A percentile compares a stretch with the other conserved stretches of the same genome.
Evolutionary conservation across 2,797 vertebrate species (phyloP).

Genomic region (Paedocypris micromegethes): DNA sequence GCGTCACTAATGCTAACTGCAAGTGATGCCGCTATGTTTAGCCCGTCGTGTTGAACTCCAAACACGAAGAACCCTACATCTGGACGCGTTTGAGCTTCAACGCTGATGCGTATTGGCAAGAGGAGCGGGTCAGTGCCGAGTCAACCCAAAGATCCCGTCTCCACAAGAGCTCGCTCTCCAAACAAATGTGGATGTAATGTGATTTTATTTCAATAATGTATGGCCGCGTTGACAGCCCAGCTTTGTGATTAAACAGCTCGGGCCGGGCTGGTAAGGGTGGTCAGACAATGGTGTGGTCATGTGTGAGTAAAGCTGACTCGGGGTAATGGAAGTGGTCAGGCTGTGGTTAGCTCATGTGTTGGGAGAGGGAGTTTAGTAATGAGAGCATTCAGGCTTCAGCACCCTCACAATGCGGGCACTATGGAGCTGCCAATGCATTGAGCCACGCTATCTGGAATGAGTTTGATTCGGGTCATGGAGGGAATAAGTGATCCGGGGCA

Average conservation of each 20-base stretch:
- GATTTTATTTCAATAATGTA: conserved; percentile 10
- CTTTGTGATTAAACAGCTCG: conserved; percentile 16
- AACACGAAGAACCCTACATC: conserved; percentile 17
- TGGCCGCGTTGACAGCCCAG: conserved; percentile 6
- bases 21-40: conserved; percentile 39
- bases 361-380: conserved; percentile 56
- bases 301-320: conserved; percentile 52
- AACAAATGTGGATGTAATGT: background rate
- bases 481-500: conserved; percentile 45
- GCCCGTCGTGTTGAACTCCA: conserved; percentile 26
- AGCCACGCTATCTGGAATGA: conserved; percentile 51
- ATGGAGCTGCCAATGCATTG: conserved; percentile 47
- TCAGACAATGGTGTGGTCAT: conserved; percentile 16
- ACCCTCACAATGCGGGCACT: conserved; percentile 50
- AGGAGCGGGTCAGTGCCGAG: background rate
- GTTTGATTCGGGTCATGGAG: conserved; percentile 59
- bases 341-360: conserved; percentile 55
- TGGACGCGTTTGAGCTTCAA: conserved; percentile 24
- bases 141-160: conserved; percentile 10
- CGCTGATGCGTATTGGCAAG: conserved; percentile 16
- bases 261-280: conserved; percentile 13
- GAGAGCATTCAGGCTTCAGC: conserved; percentile 57
- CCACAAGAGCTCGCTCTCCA: background rate
- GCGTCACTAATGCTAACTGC: conserved; percentile 32
- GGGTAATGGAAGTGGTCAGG: conserved; percentile 49